phyloP scores from a whole-genome alignment of 1,140 invertebrate species.

The Neodiprion virginianus region DNA sequence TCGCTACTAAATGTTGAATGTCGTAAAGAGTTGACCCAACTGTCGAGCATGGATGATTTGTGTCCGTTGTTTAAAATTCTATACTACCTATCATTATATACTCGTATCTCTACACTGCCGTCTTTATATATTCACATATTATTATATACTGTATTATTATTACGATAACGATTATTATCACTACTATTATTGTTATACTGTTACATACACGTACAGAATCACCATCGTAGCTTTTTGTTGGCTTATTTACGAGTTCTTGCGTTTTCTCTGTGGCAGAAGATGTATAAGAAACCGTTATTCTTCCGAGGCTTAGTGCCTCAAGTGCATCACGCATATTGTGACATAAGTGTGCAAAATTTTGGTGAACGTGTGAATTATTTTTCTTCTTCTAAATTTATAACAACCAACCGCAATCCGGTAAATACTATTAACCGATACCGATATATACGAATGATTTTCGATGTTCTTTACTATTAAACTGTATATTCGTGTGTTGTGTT shows the following conservation, averaged over 20 bases:
- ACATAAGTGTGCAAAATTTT: too few relatives aligned
- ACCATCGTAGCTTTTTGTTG: too few relatives aligned
- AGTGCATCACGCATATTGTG: too few relatives aligned
- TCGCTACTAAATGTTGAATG: slow-evolving; percentile 34
- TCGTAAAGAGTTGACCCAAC: slow-evolving; percentile 24
- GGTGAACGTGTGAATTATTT: too few relatives aligned
- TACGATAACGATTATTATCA: neutral
- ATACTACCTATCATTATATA: neutral
- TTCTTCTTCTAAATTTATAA: too few relatives aligned
- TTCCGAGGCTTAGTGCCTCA: too few relatives aligned
- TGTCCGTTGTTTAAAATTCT: neutral
- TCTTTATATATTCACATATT: neutral
- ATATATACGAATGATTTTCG: neutral
- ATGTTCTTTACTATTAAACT: slow-evolving; percentile 38
- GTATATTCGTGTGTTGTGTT: slow-evolving; percentile 48
- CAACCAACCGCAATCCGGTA: too few relatives aligned
- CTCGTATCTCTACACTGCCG: neutral
- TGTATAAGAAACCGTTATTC: too few relatives aligned
- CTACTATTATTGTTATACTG: slow-evolving; percentile 11
- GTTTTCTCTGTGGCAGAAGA: too few relatives aligned
- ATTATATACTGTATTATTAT: too few relatives aligned
- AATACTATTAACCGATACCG: too few relatives aligned
- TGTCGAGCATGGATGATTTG: slow-evolving; percentile 28
- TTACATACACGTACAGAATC: neutral
- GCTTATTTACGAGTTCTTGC: too few relatives aligned